Conservation (phyloP, 2,113 vertebrate species). For the Arothron firmamentum region DNA sequence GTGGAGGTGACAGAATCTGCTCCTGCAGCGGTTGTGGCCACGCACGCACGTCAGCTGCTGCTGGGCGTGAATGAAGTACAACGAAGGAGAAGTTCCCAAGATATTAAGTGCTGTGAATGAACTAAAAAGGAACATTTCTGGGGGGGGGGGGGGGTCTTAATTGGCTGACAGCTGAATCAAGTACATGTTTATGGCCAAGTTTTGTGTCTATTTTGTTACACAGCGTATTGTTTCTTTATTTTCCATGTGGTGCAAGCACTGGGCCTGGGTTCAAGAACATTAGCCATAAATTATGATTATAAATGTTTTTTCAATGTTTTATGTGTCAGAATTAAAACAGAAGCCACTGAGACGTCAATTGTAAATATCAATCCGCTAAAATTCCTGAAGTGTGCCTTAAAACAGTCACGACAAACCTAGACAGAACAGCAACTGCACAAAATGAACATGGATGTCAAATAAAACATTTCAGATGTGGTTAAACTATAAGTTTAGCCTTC, state of each 20-base stretch:
- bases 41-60: not conserved
- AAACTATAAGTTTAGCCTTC: not conserved
- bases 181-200: not conserved
- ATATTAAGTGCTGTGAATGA: not conserved
- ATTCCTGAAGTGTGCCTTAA: too few relatives aligned
- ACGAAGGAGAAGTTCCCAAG: not conserved
- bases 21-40: not conserved
- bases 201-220: not conserved
- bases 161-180: not conserved
- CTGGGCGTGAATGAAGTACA: not conserved
- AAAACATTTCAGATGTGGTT: too few relatives aligned
- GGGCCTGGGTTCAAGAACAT: slow-evolving; percentile 4
- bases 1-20: slow-evolving; percentile 74
- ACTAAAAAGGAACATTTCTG: not conserved
- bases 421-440: too few relatives aligned
- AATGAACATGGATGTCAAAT: too few relatives aligned
- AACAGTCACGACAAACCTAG: too few relatives aligned
- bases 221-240: slow-evolving; percentile 14
- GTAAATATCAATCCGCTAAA: too few relatives aligned
- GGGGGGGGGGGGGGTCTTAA: not conserved
- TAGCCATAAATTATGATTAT: not conserved
- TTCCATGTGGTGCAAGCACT: not conserved
- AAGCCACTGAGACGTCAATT: too few relatives aligned
- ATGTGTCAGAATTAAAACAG: too few relatives aligned
- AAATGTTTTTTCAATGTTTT: too few relatives aligned